A percentile compares a stretch with the other conserved stretches of the same genome.
phyloP scores from a whole-genome alignment of 1,140 invertebrate genomes.

The Bombus soroeensis region DNA sequence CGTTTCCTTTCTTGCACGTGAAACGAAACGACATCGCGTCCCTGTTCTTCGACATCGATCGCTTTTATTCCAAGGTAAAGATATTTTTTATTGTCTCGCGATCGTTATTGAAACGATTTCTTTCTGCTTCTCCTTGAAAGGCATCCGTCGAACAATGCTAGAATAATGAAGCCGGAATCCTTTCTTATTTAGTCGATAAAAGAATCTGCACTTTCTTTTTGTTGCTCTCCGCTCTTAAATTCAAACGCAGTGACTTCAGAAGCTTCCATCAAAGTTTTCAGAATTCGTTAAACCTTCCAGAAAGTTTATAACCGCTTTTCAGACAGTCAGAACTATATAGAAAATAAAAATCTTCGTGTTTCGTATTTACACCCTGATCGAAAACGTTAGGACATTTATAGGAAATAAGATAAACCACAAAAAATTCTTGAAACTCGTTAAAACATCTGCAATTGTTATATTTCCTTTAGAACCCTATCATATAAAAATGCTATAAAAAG shows the following conservation, averaged over 20 bases:
- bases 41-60: neutral
- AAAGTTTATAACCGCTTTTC: neutral
- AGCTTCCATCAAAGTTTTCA: neutral
- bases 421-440: no score
- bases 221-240: neutral
- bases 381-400: no score
- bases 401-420: no score
- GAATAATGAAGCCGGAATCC: neutral
- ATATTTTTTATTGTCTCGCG: neutral
- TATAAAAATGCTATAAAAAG: no score
- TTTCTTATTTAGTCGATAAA: constrained; percentile 1
- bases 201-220: neutral
- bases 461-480: no score
- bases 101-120: constrained; percentile 29
- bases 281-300: neutral
- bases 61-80: neutral
- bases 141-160: constrained; percentile 7
- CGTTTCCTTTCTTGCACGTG: neutral
- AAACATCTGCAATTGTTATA: no score
- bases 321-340: neutral
- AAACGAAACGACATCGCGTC: neutral
- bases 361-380: no score
- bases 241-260: neutral
- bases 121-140: neutral
- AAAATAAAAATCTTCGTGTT: neutral